Evolutionary conservation across 2,797 vertebrate genomes (phyloP).

Genomic region (Caiman crocodilus): DNA sequence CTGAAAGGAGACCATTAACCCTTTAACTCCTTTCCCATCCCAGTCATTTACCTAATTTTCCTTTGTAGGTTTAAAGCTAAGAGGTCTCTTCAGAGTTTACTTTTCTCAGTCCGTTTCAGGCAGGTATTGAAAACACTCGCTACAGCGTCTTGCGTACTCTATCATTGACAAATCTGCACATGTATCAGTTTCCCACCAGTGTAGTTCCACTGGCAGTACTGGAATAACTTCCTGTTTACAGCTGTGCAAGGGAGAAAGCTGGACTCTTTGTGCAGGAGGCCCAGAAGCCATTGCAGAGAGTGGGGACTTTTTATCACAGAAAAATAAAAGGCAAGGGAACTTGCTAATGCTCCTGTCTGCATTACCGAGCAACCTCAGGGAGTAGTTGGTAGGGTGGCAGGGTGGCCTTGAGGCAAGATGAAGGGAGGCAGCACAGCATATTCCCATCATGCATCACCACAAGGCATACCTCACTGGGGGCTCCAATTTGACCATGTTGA

Average conservation of each 20-base stretch:
- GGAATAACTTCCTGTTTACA: not conserved
- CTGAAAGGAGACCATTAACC: slow-evolving; percentile 12
- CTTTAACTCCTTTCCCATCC: not conserved
- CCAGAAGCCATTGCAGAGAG: not conserved
- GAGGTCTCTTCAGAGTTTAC: not conserved
- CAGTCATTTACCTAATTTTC: not conserved
- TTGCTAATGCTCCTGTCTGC: not conserved
- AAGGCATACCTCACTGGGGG: too few species aligned
- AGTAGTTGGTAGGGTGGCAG: too few species aligned
- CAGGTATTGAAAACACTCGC: not conserved
- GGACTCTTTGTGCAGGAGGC: not conserved
- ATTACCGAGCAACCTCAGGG: too few species aligned
- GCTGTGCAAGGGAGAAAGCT: not conserved
- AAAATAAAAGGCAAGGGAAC: not conserved
- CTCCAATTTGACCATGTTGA: too few species aligned
- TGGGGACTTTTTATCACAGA: not conserved
- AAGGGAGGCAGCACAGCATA: too few species aligned
- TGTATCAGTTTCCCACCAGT: not conserved
- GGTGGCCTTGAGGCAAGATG: too few species aligned
- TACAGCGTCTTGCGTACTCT: not conserved
- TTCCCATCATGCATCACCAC: too few species aligned
- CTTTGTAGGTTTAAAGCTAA: not conserved
- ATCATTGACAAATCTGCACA: not conserved
- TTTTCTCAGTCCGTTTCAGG: not conserved
- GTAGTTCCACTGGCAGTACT: not conserved